Evolutionary conservation across 2,113 vertebrate genomes (phyloP).

Genomic region (Upupa epops): DNA sequence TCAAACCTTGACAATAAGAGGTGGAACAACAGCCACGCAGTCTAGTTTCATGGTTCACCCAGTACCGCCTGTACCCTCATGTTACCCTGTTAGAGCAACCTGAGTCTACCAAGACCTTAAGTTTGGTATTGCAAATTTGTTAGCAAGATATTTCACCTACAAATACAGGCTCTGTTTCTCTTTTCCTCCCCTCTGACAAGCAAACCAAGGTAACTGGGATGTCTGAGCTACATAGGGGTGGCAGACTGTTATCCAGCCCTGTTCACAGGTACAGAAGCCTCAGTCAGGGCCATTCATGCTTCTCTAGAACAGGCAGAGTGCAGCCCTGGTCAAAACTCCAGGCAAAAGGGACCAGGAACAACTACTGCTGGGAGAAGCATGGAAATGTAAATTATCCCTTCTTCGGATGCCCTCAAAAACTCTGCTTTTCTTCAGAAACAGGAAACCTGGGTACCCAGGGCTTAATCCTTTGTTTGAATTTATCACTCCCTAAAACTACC

Average conservation of each 20-base stretch:
- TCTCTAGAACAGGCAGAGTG: not conserved
- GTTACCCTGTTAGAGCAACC: not conserved
- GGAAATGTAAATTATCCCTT: not conserved
- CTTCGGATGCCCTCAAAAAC: not conserved
- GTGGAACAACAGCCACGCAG: rapidly evolving
- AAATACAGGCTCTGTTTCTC: not conserved
- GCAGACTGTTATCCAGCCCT: not conserved
- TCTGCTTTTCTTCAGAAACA: not conserved
- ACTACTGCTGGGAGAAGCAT: not conserved
- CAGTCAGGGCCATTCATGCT: not conserved
- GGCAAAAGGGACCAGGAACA: not conserved
- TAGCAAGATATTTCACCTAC: not conserved
- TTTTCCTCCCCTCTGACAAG: not conserved
- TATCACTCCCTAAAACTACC: no score
- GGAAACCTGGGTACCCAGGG: not conserved
- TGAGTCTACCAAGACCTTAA: not conserved
- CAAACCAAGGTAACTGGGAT: not conserved
- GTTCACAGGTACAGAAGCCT: not conserved
- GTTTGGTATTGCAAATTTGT: not conserved
- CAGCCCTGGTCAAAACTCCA: not conserved
- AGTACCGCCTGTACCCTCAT: not conserved
- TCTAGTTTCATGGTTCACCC: not conserved
- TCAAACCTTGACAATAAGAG: not conserved
- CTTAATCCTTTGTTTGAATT: not conserved
- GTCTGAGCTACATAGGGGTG: not conserved